Conservation (phyloP, 1,140 invertebrate species). For the Bombus pyrosoma region DNA sequence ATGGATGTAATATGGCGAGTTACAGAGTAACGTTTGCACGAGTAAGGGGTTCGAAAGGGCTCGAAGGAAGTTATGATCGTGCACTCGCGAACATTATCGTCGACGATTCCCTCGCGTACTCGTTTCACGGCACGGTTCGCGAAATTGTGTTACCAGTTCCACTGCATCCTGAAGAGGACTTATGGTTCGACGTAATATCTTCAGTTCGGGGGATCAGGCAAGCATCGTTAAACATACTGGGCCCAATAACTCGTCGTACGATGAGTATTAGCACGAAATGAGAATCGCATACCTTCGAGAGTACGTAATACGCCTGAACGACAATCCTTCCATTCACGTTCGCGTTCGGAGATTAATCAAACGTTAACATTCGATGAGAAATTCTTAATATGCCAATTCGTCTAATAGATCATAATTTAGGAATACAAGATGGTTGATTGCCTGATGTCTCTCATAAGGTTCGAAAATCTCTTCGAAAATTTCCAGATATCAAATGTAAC, state of each 20-base stretch:
- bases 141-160: slow-evolving; percentile 31
- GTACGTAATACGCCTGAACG: background rate
- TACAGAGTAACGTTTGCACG: background rate
- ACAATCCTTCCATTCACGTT: background rate
- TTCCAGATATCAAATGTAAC: too few relatives aligned
- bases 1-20: background rate
- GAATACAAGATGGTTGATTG: background rate
- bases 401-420: background rate
- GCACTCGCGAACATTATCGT: slow-evolving; percentile 4
- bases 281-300: background rate
- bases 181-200: slow-evolving; percentile 20
- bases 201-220: background rate
- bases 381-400: background rate
- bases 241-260: slow-evolving; percentile 17
- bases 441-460: too few relatives aligned
- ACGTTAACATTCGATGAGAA: background rate
- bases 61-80: background rate
- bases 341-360: background rate
- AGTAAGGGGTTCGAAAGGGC: background rate
- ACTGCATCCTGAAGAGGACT: slow-evolving; percentile 27
- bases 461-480: too few relatives aligned
- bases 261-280: slow-evolving; percentile 25
- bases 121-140: slow-evolving; percentile 5
- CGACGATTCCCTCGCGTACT: slow-evolving; percentile 13
- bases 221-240: slow-evolving; percentile 23